Base-by-base conservation (phyloP, 2,888 invertebrate species). In the Stictocephala bisonia region DNA sequence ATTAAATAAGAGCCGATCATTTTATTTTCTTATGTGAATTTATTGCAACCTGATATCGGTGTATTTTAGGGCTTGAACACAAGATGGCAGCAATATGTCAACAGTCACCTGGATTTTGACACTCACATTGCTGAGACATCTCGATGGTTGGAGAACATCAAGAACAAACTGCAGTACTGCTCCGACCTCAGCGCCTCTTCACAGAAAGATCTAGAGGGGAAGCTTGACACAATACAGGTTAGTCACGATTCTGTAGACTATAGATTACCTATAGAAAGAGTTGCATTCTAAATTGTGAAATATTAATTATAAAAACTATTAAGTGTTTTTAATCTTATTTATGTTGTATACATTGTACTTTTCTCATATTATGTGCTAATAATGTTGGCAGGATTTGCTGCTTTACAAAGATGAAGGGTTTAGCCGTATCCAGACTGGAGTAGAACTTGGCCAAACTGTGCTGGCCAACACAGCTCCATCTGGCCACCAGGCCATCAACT, bases 401-500 rank as follows among this genome's bases (percentile, higher is more conserved):
- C 85, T 96, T n/a, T 90, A 92, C 75, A 97, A 97, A 84, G 97
- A 98, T 79, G 95, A 95, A 85, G 97, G 97, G 2, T 95, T 95
- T 80, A 89, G 91, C 0, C 93, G 93, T 83, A 92, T 96, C 29
- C 95, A 97, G 82, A 89, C 90, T 64, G 89, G 95, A 48, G 92
- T 96, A n/a, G 97, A 97, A 81, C 84, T 94, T 78, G 96, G 96
- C 0, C 97, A 98, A 84, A 91, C 90, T 78, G 94, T 97, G 0
- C 86, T 97, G 80, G 94, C 94, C 0, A 97, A 96, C 81, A 97
- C 97, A 0, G 94, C 96, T 0, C 93, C 94, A 0, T 86, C 89
- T 35, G 97, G 97, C 0, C 96, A 97, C 79, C 91, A 92, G 78
- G 88, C 90, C 27, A 95, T 98, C 68, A 96, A 96, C 79, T 91